Percentiles rank a stretch among this genome's conserved stretches.
phyloP scores from a whole-genome alignment of 2,113 vertebrate genomes.

The Sardina pilchardus region DNA sequence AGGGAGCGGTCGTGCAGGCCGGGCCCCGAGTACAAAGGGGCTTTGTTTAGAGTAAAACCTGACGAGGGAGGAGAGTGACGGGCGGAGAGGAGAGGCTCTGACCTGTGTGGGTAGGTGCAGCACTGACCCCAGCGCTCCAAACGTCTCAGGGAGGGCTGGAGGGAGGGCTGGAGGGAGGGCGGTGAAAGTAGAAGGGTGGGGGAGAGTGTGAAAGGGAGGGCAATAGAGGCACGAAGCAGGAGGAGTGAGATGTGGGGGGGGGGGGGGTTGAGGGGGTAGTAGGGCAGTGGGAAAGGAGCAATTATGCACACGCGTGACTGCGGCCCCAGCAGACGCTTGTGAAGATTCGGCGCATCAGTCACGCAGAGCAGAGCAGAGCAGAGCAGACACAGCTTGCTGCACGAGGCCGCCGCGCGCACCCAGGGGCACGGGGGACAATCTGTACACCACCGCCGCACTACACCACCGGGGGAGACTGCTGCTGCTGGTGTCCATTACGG shows the following conservation, averaged over 20 bases:
- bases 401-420: conserved; percentile 32
- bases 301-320: conserved; percentile 44
- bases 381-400: not conserved
- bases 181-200: not conserved
- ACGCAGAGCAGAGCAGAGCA: conserved; percentile 8
- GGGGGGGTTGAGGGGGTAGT: no score
- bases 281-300: conserved; percentile 26
- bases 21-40: not conserved
- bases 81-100: not conserved
- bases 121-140: not conserved
- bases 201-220: not conserved
- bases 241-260: not conserved
- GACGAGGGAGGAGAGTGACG: not conserved
- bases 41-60: not conserved
- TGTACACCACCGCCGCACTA: not conserved
- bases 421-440: not conserved
- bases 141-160: not conserved
- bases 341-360: conserved; percentile 37
- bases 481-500: not conserved
- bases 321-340: conserved; percentile 45
- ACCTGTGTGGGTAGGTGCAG: conserved; percentile 5
- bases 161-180: no score
- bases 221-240: not conserved
- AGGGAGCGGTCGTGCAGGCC: not conserved
- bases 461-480: not conserved